A percentile compares a stretch with the other conserved stretches of the same genome.
Conservation (phyloP, 2,888 invertebrate species). For the Caenorhabditis wallacei region DNA sequence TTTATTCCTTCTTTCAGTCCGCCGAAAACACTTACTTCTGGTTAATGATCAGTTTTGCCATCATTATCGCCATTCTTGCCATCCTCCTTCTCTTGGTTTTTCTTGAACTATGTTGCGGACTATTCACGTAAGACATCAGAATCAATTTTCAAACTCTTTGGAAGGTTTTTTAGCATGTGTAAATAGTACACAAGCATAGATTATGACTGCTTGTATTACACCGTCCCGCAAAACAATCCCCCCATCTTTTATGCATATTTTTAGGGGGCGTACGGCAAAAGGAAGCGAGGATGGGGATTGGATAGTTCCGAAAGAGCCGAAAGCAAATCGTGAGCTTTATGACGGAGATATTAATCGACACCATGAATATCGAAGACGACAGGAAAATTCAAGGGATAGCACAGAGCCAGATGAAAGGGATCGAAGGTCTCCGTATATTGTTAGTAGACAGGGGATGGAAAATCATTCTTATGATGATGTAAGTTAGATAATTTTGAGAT, state of each 20-base stretch:
- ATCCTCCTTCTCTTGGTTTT: slow-evolving; percentile 57
- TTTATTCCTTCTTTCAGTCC: slow-evolving; percentile 53
- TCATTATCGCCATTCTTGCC: slow-evolving; percentile 63
- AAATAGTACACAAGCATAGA: slow-evolving; percentile 12
- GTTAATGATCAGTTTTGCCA: slow-evolving; percentile 72
- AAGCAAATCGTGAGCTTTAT: slow-evolving; percentile 54
- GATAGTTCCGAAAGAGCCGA: slow-evolving; percentile 49
- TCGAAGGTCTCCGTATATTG: slow-evolving; percentile 37
- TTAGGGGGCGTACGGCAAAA: slow-evolving; percentile 26
- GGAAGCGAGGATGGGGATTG: slow-evolving; percentile 52
- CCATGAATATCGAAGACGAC: slow-evolving; percentile 29
- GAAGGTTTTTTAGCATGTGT: slow-evolving; percentile 44
- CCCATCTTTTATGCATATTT: slow-evolving; percentile 32
- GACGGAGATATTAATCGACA: slow-evolving; percentile 49
- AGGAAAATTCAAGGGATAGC: slow-evolving; percentile 11
- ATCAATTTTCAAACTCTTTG: neutral
- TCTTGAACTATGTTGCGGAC: slow-evolving; percentile 51
- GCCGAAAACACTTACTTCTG: slow-evolving; percentile 73
- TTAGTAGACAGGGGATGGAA: slow-evolving; percentile 53
- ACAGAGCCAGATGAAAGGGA: slow-evolving; percentile 19
- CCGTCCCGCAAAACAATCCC: slow-evolving; percentile 30
- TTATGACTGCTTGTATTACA: slow-evolving; percentile 56
- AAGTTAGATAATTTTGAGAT: neutral
- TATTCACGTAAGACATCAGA: slow-evolving; percentile 52
- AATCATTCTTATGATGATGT: slow-evolving; percentile 62